Percentiles rank a stretch among this genome's conserved stretches.
Conservation (phyloP, 1,140 invertebrate species). For the Scaptomyza graminum region DNA sequence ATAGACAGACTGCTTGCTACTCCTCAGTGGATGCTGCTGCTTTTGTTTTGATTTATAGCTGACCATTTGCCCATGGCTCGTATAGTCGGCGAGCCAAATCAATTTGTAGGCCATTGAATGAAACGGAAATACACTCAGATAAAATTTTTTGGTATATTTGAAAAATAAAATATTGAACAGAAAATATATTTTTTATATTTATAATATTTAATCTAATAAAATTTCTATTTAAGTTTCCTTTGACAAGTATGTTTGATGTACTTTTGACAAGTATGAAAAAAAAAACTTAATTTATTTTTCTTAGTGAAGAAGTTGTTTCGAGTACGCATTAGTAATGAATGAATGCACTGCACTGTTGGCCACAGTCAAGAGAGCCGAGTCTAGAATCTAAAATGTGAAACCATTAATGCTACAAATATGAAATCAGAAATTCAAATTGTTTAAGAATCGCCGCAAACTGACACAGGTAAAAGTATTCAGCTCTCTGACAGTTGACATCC, state of each 20-base stretch:
- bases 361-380: no score
- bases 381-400: slow-evolving; percentile 12
- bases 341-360: no score
- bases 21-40: neutral
- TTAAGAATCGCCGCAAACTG: slow-evolving; percentile 21
- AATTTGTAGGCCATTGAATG: slow-evolving; percentile 39
- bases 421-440: slow-evolving; percentile 40
- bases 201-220: no score
- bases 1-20: neutral
- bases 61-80: slow-evolving; percentile 10
- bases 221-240: no score
- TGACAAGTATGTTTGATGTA: no score
- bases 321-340: neutral
- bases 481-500: slow-evolving; percentile 24
- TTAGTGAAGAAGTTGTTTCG: no score
- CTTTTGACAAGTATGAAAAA: no score
- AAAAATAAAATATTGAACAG: no score
- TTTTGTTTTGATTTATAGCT: slow-evolving; percentile 43
- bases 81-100: slow-evolving; percentile 28
- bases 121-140: neutral
- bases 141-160: no score
- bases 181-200: no score
- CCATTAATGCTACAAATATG: neutral
- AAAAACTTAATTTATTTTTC: no score
- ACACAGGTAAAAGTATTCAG: slow-evolving; percentile 7